Percentiles rank a stretch among this genome's conserved stretches.
Conservation (phyloP, 2,113 vertebrate species). For the Lepidothrix coronata region DNA sequence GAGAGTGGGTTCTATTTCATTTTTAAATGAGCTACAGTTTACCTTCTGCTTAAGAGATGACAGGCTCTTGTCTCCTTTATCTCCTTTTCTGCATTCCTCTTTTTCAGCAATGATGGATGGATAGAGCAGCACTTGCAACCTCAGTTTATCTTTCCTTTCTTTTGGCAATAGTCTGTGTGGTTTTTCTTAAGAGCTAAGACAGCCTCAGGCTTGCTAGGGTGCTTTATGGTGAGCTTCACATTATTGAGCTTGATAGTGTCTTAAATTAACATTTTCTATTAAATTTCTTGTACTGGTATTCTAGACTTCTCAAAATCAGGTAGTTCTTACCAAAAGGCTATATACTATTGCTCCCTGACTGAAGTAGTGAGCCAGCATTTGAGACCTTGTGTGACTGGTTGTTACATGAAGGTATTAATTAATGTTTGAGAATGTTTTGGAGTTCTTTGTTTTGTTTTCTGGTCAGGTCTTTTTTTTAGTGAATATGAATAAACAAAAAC, state of each 20-base stretch:
- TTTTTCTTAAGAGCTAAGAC: not conserved
- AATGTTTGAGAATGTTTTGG: not conserved
- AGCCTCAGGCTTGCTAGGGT: not conserved
- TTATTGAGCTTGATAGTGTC: not conserved
- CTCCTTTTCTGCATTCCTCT: not conserved
- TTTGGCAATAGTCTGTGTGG: not conserved
- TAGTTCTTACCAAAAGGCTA: not conserved
- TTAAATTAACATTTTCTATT: not conserved
- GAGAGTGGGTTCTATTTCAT: not conserved
- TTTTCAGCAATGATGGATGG: not conserved
- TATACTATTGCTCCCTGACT: not conserved
- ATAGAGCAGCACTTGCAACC: not conserved
- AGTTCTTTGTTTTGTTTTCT: not conserved
- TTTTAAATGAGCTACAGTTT: not conserved
- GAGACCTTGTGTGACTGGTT: not conserved
- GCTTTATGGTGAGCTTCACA: not conserved
- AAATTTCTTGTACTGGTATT: not conserved
- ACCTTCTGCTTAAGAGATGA: not conserved
- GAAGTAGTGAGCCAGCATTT: not conserved
- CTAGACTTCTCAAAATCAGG: not conserved
- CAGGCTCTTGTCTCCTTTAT: not conserved
- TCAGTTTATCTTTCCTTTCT: not conserved
- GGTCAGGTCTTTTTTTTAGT: not conserved
- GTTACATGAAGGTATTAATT: not conserved
- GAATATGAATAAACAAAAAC: not conserved